A percentile compares a stretch with the other conserved stretches of the same genome.
Evolutionary conservation across 2,113 vertebrate species (phyloP).

Genomic region (Odocoileus hemionus): DNA sequence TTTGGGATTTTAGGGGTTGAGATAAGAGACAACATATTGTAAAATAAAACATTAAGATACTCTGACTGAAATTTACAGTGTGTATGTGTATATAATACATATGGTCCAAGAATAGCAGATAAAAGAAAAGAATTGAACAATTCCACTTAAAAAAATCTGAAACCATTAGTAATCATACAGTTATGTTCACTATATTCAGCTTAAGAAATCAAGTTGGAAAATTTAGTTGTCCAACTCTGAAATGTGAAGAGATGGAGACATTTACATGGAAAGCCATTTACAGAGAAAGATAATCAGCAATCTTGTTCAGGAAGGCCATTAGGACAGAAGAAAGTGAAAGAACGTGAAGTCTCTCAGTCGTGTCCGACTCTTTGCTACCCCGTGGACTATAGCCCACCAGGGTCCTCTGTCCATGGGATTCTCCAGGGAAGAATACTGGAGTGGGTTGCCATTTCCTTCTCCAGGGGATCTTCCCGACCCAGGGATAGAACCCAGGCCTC

Average conservation of each 20-base stretch:
- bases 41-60: background rate
- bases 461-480: background rate
- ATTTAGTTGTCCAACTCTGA: background rate
- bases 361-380: background rate
- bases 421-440: background rate
- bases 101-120: background rate
- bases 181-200: background rate
- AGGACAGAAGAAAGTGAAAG: background rate
- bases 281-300: background rate
- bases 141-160: background rate
- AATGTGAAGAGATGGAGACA: background rate
- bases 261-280: background rate
- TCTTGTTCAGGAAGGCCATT: background rate
- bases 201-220: background rate
- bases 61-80: background rate
- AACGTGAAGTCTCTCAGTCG: background rate
- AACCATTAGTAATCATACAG: background rate
- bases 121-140: background rate
- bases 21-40: background rate
- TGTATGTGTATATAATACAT: background rate
- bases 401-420: background rate
- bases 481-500: background rate
- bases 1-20: background rate
- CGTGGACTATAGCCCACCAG: background rate
- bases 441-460: background rate